phyloP scores from a whole-genome alignment of 2,113 vertebrate species.

The Calonectris borealis region DNA sequence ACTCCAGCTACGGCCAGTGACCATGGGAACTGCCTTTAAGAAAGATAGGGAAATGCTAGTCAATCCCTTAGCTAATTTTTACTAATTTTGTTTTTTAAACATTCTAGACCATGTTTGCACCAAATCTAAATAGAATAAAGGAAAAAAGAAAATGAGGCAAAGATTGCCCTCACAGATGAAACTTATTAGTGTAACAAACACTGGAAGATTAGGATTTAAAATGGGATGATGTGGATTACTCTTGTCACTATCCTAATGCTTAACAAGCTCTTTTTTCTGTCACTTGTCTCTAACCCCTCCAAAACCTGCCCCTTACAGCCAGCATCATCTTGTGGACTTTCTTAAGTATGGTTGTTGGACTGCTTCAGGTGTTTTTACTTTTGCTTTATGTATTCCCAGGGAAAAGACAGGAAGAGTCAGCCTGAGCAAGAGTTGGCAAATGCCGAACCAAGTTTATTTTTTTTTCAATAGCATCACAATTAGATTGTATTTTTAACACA shows the following conservation, averaged over 20 bases:
- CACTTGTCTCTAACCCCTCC: background rate
- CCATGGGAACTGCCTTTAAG: background rate
- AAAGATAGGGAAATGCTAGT: background rate
- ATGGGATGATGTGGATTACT: background rate
- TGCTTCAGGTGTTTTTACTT: background rate
- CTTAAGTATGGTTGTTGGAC: background rate
- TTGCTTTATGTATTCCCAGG: background rate
- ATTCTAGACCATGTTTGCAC: background rate
- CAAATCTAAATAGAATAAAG: background rate
- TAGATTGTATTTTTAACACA: background rate
- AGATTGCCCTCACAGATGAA: background rate
- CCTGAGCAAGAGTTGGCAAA: background rate
- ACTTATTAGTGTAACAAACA: background rate
- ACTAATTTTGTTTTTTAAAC: background rate
- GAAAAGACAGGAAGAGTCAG: background rate
- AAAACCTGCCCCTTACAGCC: background rate
- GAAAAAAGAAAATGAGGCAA: background rate
- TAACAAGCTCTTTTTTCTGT: background rate
- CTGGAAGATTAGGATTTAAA: background rate
- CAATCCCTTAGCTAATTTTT: background rate
- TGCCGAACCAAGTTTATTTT: background rate
- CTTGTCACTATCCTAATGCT: background rate
- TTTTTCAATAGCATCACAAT: background rate
- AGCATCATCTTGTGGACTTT: background rate
- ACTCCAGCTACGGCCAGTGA: background rate